These are phyloP conservation scores for Willowsia nigromaculata DNA, from an alignment of 2,888 invertebrate species.

Conservation along the genomic window DNA sequence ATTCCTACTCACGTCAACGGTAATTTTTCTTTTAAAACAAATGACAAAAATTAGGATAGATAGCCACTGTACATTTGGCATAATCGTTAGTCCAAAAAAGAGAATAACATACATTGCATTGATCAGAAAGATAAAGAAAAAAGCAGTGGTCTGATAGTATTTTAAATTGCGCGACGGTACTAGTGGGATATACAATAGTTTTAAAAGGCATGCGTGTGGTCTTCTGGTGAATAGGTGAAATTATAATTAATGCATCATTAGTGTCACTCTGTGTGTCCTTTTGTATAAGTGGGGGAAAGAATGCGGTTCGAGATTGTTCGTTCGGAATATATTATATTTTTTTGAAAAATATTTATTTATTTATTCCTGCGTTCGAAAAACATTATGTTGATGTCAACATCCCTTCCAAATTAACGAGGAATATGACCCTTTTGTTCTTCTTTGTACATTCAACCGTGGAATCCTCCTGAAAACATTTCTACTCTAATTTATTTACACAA, in stretches of 20 bases:
- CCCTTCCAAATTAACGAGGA: constrained; percentile 30
- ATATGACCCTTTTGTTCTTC: not conserved
- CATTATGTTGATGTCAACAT: not conserved
- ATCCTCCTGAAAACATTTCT: not conserved
- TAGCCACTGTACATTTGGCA: not conserved
- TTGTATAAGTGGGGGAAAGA: not conserved
- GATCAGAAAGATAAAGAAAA: no score
- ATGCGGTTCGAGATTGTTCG: constrained; percentile 15
- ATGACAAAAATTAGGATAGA: not conserved
- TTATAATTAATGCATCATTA: no score
- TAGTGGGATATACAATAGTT: constrained; percentile 66
- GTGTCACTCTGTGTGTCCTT: no score
- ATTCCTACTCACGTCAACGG: constrained; percentile 78
- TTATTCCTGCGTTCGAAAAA: not conserved
- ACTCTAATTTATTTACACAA: not conserved
- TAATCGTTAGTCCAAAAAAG: not conserved
- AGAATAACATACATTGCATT: not conserved
- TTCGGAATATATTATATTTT: not conserved
- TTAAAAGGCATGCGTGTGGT: constrained; percentile 50
- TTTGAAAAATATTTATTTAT: constrained; percentile 21
- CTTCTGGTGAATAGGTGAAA: constrained; percentile 6
- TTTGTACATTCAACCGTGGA: not conserved
- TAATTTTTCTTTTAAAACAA: constrained; percentile 55
- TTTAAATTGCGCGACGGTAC: constrained; percentile 66
- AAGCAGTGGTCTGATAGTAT: constrained; percentile 68